These are phyloP conservation scores for Meloe dianella DNA, from an alignment of 2,888 invertebrate species.

Conservation along the genomic window DNA sequence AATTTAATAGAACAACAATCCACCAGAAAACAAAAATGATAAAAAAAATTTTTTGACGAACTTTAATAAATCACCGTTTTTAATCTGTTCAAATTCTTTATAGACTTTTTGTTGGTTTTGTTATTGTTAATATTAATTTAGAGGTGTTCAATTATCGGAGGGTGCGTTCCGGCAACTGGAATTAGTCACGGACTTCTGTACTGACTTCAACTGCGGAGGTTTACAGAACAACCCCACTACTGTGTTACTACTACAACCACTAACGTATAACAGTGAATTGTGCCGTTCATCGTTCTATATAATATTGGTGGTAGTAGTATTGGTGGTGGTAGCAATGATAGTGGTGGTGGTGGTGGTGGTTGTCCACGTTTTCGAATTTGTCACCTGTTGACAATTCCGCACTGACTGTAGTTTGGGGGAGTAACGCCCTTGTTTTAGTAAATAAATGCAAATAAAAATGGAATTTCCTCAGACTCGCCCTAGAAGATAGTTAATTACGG, in stretches of 20 bases:
- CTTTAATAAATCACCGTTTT: background rate
- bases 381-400: slow-evolving; percentile 50
- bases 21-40: no score
- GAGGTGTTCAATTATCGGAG: slow-evolving; percentile 18
- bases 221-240: slow-evolving; percentile 21
- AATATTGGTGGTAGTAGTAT: background rate
- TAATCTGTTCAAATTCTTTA: background rate
- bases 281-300: slow-evolving; percentile 33
- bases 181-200: slow-evolving; percentile 37
- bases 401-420: slow-evolving; percentile 8
- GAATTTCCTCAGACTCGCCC: background rate
- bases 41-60: no score
- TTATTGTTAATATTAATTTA: background rate
- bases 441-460: no score
- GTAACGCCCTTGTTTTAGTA: background rate
- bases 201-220: slow-evolving; percentile 29
- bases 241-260: slow-evolving; percentile 19
- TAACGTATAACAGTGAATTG: slow-evolving; percentile 18
- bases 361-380: slow-evolving; percentile 37
- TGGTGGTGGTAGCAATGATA: background rate
- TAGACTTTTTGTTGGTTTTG: background rate
- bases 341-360: no score
- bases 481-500: no score
- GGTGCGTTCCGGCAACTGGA: slow-evolving; percentile 40
- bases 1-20: no score